A percentile compares a stretch with the other conserved stretches of the same genome.
Evolutionary conservation across 2,797 vertebrate genomes (phyloP).

Genomic region (Macrochelys suwanniensis): DNA sequence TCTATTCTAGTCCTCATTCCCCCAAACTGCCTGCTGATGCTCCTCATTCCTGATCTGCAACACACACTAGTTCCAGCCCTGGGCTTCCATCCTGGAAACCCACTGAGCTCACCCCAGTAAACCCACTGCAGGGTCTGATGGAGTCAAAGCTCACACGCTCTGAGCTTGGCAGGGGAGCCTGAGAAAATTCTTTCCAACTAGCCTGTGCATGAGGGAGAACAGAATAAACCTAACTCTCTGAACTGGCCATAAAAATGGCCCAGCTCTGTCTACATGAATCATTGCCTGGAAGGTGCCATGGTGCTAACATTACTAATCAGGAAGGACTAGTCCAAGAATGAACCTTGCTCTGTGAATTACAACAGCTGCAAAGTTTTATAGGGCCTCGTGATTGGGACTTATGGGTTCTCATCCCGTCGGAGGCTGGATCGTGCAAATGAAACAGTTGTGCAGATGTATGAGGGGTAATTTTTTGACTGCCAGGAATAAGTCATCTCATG

Average conservation of each 20-base stretch:
- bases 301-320: constrained; percentile 34
- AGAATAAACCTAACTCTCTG: constrained; percentile 2
- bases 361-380: neutral
- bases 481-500: neutral
- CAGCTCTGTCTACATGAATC: neutral
- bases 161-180: neutral
- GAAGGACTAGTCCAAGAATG: constrained; percentile 10
- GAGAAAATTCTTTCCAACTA: neutral
- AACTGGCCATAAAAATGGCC: constrained; percentile 11
- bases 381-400: neutral
- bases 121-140: neutral
- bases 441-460: neutral
- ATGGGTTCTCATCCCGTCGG: neutral
- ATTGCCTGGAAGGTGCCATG: neutral
- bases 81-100: neutral
- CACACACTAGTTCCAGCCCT: neutral
- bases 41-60: neutral
- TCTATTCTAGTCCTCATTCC: neutral
- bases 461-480: neutral
- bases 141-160: neutral
- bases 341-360: neutral
- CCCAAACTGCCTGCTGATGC: neutral
- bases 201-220: neutral
- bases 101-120: neutral
- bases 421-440: neutral